Percentiles rank a stretch among this genome's conserved stretches.
These are phyloP conservation scores for Cavia aperea DNA, from an alignment of 2,113 vertebrate species.

Conservation along the genomic window DNA sequence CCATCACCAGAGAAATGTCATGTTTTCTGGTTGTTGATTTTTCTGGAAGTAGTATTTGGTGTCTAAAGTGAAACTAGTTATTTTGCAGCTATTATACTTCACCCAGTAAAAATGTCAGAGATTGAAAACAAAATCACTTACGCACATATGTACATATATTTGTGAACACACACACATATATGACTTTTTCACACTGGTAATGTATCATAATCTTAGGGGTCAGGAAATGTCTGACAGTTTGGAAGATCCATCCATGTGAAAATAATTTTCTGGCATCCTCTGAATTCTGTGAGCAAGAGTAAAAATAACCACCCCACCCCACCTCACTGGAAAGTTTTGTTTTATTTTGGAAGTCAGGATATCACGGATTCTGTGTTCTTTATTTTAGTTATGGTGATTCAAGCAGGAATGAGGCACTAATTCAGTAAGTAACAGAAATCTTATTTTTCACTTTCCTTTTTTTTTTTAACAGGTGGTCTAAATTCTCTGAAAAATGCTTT, in stretches of 20 bases:
- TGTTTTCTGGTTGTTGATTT: no score
- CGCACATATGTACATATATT: not conserved
- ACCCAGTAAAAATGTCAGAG: not conserved
- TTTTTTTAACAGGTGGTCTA: not conserved
- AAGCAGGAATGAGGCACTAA: not conserved
- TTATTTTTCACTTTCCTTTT: not conserved
- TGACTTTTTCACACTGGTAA: not conserved
- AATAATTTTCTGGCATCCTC: not conserved
- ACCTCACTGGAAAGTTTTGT: not conserved
- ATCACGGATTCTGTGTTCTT: not conserved
- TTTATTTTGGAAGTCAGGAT: not conserved
- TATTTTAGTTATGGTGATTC: not conserved
- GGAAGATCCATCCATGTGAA: not conserved
- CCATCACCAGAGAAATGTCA: accelerated
- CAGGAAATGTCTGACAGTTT: not conserved
- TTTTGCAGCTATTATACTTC: not conserved
- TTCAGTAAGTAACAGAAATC: not conserved
- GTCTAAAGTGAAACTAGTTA: not conserved
- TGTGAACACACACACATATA: not conserved
- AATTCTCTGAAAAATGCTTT: not conserved
- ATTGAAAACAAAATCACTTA: not conserved
- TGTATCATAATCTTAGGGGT: not conserved
- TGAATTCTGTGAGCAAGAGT: not conserved
- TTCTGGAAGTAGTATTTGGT: not conserved
- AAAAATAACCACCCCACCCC: not conserved